These are phyloP conservation scores for Helicolenus hilgendorfi DNA, from an alignment of 2,797 vertebrate genomes.

Conservation along the genomic window DNA sequence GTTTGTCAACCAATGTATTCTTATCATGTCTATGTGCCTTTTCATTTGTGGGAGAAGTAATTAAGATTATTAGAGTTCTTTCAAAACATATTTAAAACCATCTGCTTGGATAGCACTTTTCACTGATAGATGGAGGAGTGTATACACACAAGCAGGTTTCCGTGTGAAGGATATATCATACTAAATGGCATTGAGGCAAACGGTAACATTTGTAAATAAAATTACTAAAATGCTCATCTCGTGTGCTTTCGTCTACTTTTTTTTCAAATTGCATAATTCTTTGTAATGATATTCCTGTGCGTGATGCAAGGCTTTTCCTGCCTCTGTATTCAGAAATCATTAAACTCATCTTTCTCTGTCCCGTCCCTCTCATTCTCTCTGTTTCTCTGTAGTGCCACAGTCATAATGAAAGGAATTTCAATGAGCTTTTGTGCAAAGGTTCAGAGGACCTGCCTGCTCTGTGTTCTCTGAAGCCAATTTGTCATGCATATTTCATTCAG, in stretches of 20 bases:
- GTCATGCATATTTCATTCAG: slow-evolving; percentile 82
- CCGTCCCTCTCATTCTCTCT: slow-evolving; percentile 42
- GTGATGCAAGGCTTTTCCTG: slow-evolving; percentile 56
- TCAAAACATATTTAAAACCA: slow-evolving; percentile 78
- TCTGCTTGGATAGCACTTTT: slow-evolving; percentile 73
- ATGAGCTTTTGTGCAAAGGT: slow-evolving; percentile 79
- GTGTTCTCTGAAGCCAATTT: slow-evolving; percentile 84
- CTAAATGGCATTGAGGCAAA: slow-evolving; percentile 63
- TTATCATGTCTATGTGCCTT: slow-evolving; percentile 81
- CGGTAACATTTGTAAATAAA: slow-evolving; percentile 90
- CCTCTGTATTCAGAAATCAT: slow-evolving; percentile 70
- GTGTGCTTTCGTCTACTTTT: slow-evolving; percentile 1
- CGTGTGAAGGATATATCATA: slow-evolving; percentile 54
- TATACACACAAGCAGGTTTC: slow-evolving; percentile 42
- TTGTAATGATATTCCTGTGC: slow-evolving; percentile 31
- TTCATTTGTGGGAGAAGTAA: slow-evolving; percentile 76
- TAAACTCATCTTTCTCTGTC: slow-evolving; percentile 52
- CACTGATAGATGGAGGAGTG: slow-evolving; percentile 63
- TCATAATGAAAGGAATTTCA: slow-evolving; percentile 86
- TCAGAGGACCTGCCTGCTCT: slow-evolving; percentile 79
- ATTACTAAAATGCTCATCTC: slow-evolving; percentile 66
- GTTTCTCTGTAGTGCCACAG: slow-evolving; percentile 48
- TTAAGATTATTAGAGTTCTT: slow-evolving; percentile 71
- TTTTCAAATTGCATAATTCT: slow-evolving; percentile 19
- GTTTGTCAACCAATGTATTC: slow-evolving; percentile 51